A percentile compares a stretch with the other conserved stretches of the same genome.
These are phyloP conservation scores for Rhynchophorus ferrugineus DNA, from an alignment of 1,140 invertebrate species.

Conservation along the genomic window DNA sequence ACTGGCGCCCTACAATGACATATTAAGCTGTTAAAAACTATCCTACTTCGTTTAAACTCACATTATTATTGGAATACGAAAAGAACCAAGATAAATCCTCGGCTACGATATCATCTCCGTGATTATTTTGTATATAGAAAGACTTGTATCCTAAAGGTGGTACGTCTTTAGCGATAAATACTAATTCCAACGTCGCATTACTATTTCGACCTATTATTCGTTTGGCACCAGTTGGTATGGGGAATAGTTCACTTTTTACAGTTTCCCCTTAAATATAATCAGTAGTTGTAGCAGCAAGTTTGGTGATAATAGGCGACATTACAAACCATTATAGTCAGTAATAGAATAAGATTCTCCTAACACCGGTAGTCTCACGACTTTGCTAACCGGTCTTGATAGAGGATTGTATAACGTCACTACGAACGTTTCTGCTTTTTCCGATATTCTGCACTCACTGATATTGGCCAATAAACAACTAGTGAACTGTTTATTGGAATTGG, in stretches of 20 bases:
- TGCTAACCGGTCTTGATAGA: constrained; percentile 51
- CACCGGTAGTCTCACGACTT: constrained; percentile 66
- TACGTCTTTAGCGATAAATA: constrained; percentile 54
- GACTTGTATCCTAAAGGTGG: constrained; percentile 58
- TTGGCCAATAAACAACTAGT: constrained; percentile 42
- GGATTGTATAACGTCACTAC: constrained; percentile 74
- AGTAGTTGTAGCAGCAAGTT: background rate
- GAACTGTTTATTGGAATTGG: background rate
- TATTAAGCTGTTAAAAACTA: too few relatives aligned
- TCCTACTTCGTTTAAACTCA: too few relatives aligned
- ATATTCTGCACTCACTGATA: constrained; percentile 53
- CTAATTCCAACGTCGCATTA: constrained; percentile 52
- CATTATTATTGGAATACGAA: too few relatives aligned
- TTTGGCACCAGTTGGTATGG: constrained; percentile 51
- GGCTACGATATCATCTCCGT: too few relatives aligned
- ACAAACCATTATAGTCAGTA: constrained; percentile 51
- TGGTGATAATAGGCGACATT: constrained; percentile 39
- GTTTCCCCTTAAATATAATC: constrained; percentile 41
- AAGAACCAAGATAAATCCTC: too few relatives aligned
- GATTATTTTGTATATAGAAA: constrained; percentile 30
- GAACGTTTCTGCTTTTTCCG: constrained; percentile 56
- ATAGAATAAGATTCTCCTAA: constrained; percentile 26
- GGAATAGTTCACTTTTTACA: constrained; percentile 52
- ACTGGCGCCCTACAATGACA: background rate
- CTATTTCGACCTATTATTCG: constrained; percentile 50